Percentiles rank a stretch among this genome's conserved stretches.
Conservation (phyloP, 2,113 vertebrate genomes). For the Menura novaehollandiae region DNA sequence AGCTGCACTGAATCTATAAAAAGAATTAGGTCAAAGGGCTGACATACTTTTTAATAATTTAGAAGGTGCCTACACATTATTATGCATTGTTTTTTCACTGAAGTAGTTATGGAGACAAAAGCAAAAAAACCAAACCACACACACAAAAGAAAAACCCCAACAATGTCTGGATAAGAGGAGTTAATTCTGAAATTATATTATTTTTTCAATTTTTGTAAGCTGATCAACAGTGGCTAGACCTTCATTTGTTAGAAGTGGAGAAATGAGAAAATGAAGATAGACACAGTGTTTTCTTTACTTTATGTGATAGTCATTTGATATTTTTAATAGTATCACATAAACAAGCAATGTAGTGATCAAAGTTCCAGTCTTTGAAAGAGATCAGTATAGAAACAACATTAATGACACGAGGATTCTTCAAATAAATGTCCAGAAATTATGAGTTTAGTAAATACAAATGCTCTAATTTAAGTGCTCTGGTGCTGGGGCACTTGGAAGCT, state of each 20-base stretch:
- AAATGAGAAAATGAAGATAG: not conserved
- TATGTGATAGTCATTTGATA: not conserved
- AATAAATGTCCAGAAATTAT: not conserved
- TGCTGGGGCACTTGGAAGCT: not conserved
- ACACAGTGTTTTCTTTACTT: not conserved
- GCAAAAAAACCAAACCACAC: not conserved
- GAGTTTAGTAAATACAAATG: not conserved
- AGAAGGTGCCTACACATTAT: not conserved
- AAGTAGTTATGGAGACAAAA: not conserved
- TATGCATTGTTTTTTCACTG: not conserved
- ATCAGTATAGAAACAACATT: not conserved
- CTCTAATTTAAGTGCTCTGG: not conserved
- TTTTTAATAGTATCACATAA: not conserved
- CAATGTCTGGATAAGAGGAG: not conserved
- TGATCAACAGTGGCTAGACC: not conserved
- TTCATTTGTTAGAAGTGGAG: not conserved
- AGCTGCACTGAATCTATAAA: not conserved
- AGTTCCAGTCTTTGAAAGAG: not conserved
- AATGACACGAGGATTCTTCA: not conserved
- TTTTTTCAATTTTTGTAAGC: not conserved
- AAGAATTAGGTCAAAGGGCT: not conserved
- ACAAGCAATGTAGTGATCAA: not conserved
- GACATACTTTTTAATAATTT: not conserved
- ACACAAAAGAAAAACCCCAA: not conserved
- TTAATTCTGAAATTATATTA: not conserved